Evolutionary conservation across 2,113 vertebrate genomes (phyloP).

Genomic region (Psammodynastes pulverulentus): DNA sequence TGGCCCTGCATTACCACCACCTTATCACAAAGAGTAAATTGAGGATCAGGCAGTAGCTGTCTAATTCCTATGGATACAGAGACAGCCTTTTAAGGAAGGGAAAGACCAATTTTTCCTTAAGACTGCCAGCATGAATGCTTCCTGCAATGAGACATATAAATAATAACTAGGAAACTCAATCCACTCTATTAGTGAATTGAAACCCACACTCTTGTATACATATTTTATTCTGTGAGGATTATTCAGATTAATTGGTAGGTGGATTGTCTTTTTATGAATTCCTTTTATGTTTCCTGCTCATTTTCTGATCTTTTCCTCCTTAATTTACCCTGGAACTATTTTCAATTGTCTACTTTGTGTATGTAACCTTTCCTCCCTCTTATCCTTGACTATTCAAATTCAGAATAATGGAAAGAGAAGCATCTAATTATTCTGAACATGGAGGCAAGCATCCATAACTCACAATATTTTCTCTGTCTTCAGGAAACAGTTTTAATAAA

Average conservation of each 20-base stretch:
- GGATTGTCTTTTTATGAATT: constrained; percentile 10
- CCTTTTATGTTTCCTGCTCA: neutral
- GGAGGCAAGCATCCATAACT: constrained; percentile 55
- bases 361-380: neutral
- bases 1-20: neutral
- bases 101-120: neutral
- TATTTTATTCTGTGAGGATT: neutral
- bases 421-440: constrained; percentile 51
- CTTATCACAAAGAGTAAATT: neutral
- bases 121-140: neutral
- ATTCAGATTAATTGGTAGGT: neutral
- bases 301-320: neutral
- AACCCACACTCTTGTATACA: neutral
- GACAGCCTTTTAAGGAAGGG: neutral
- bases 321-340: neutral
- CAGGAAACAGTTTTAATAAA: constrained; percentile 57
- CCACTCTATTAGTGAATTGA: neutral
- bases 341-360: neutral
- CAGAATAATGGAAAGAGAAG: constrained; percentile 47
- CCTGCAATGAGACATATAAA: neutral
- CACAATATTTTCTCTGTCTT: constrained; percentile 50
- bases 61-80: neutral
- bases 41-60: neutral
- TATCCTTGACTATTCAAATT: constrained; percentile 7
- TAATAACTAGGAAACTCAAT: neutral